Base-by-base conservation (phyloP, 2,797 vertebrate genomes). In the Microctenopoma stevenorrisi region DNA sequence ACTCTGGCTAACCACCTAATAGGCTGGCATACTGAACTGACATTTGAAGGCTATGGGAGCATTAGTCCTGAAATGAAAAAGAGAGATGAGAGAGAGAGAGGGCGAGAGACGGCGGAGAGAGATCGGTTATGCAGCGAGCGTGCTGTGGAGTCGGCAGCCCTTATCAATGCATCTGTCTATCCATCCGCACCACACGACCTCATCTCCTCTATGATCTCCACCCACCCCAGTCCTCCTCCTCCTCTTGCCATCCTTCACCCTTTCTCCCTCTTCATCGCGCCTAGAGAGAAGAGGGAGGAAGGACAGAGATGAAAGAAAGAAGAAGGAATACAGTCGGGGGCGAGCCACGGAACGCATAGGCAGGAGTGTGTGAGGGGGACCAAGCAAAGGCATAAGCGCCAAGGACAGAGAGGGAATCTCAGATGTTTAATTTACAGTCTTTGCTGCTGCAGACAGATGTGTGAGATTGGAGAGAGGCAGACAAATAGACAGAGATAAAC, bases 91-190 rank as follows among this genome's bases (percentile, higher is more conserved):
- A 74, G 74, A 64, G 74, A 64, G 52, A 52, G 68, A 38, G 26
- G 33, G 58, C 44, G 72, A 64, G 73, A 66, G 33, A 8, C 11
- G 26, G n/a, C 51, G 2, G 60, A 68, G 73, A 64, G 72, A 63
- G 71, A 81, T 78, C 76, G 81, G 80, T 75, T 86, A 87, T 88
- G 82, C 85, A 79, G 75, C 22, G 68, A 77, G 79, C 65, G 73
- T 81, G 68, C 83, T 69, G 73, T 68, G 79, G 79, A 86, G 81
- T 79, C 82, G 68, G 86, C 89, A 85, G 88, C 87, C 81, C 82
- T 93, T 90, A 92, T 93, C 93, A 89, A 89, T 88, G 89, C 89
- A 91, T 93, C 91, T 88, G 88, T 91, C 91, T 81, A 86, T 88
- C 88, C 89, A 78, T 92, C 85, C 84, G 43, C 87, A 82, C 82